A percentile compares a stretch with the other conserved stretches of the same genome.
phyloP scores from a whole-genome alignment of 2,113 vertebrate species.

The Oplegnathus fasciatus region DNA sequence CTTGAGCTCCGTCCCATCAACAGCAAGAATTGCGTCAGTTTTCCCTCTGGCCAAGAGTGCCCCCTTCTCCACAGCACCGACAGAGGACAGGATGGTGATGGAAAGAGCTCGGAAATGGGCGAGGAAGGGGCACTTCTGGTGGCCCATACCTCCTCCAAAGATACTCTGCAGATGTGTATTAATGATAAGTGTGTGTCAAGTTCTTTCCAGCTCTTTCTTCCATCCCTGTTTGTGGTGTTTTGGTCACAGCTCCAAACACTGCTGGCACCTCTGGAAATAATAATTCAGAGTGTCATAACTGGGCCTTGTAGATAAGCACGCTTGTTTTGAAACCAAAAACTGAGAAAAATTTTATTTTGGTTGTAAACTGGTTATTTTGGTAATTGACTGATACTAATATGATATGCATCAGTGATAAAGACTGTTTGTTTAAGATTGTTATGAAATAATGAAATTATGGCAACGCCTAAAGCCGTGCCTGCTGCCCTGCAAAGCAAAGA shows the following conservation, averaged over 20 bases:
- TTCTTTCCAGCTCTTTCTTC: constrained; percentile 7
- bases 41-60: constrained; percentile 58
- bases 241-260: not conserved
- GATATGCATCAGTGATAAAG: not conserved
- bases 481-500: not conserved
- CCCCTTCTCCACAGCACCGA: constrained; percentile 39
- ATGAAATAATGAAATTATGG: constrained; percentile 9
- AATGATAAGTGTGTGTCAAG: constrained; percentile 25
- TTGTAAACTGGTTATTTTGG: not conserved
- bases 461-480: not conserved
- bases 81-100: constrained; percentile 12
- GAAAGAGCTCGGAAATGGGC: not conserved
- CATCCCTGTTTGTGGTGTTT: not conserved
- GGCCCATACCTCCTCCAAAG: constrained; percentile 8
- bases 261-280: not conserved
- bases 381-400: not conserved
- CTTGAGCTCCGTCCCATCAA: constrained; percentile 54
- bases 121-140: constrained; percentile 16
- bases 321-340: not conserved
- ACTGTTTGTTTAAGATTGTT: not conserved
- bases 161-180: constrained; percentile 24
- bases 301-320: constrained; percentile 18
- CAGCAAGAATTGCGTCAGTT: constrained; percentile 63
- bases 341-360: not conserved
- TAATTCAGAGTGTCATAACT: not conserved